Conservation (phyloP, 2,888 invertebrate species). For the Tetranychus piercei region DNA sequence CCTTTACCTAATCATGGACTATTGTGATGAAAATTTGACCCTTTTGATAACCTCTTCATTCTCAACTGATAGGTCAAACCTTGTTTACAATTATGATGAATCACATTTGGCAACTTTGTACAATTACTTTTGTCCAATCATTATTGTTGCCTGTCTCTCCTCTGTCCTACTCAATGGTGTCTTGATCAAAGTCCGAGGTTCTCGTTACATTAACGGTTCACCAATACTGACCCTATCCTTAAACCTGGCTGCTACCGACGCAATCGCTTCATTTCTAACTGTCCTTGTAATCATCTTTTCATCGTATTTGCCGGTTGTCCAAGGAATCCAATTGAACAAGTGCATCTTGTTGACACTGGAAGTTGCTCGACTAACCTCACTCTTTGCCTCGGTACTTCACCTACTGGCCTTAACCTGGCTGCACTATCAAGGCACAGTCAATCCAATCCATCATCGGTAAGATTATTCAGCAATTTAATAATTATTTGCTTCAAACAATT, state of each 20-base stretch:
- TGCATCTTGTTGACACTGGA: slow-evolving; percentile 32
- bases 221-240: slow-evolving; percentile 41
- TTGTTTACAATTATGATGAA: not conserved
- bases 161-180: slow-evolving; percentile 19
- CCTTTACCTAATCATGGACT: not conserved
- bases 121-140: not conserved
- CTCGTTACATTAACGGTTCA: slow-evolving; percentile 29
- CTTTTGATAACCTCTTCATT: not conserved
- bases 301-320: slow-evolving; percentile 37
- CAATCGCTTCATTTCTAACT: slow-evolving; percentile 39
- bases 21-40: not conserved
- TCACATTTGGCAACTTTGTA: not conserved
- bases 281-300: slow-evolving; percentile 39
- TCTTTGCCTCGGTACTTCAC: slow-evolving; percentile 45
- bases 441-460: slow-evolving; percentile 41
- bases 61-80: not conserved
- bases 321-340: slow-evolving; percentile 25
- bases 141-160: slow-evolving; percentile 13
- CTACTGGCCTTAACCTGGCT: slow-evolving; percentile 45
- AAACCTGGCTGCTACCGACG: slow-evolving; percentile 43
- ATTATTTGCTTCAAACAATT: no score
- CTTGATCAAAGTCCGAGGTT: slow-evolving; percentile 15
- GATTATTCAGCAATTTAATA: not conserved
- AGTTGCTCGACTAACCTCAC: slow-evolving; percentile 40
- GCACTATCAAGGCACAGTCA: slow-evolving; percentile 46